Percentiles rank a stretch among this genome's conserved stretches.
These are phyloP conservation scores for Stegodyphus dumicola DNA, from an alignment of 1,140 invertebrate species.

Conservation along the genomic window DNA sequence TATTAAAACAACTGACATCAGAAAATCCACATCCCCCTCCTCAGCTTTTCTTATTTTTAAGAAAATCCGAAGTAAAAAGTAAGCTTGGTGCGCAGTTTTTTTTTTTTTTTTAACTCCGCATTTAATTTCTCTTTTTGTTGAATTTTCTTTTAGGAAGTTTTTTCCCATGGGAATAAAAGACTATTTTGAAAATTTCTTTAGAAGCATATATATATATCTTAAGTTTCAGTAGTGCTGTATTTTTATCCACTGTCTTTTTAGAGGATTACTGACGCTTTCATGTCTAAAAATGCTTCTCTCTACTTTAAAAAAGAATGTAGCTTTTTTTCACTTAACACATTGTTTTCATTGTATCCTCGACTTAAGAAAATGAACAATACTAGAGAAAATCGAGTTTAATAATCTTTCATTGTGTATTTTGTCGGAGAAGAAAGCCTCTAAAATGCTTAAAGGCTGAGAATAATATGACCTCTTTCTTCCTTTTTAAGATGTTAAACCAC, in stretches of 20 bases:
- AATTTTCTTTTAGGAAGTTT: neutral
- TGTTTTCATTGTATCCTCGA: neutral
- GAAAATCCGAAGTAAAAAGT: constrained; percentile 18
- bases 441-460: too few species aligned
- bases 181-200: neutral
- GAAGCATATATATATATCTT: too few species aligned
- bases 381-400: neutral
- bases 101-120: constrained; percentile 4
- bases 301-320: too few species aligned
- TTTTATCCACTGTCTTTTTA: too few species aligned
- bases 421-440: too few species aligned
- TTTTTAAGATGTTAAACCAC: too few species aligned
- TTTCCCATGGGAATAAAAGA: neutral
- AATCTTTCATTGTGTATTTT: too few species aligned
- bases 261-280: too few species aligned
- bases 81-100: neutral
- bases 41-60: constrained; percentile 15
- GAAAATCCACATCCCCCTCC: constrained; percentile 21
- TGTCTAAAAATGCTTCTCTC: too few species aligned
- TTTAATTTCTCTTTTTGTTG: constrained; percentile 10
- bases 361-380: neutral
- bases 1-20: constrained; percentile 47
- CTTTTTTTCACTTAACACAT: too few species aligned
- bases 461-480: too few species aligned
- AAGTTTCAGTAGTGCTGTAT: too few species aligned